A percentile compares a stretch with the other conserved stretches of the same genome.
Conservation (phyloP, 2,113 vertebrate genomes). For the Gyps fulvus region DNA sequence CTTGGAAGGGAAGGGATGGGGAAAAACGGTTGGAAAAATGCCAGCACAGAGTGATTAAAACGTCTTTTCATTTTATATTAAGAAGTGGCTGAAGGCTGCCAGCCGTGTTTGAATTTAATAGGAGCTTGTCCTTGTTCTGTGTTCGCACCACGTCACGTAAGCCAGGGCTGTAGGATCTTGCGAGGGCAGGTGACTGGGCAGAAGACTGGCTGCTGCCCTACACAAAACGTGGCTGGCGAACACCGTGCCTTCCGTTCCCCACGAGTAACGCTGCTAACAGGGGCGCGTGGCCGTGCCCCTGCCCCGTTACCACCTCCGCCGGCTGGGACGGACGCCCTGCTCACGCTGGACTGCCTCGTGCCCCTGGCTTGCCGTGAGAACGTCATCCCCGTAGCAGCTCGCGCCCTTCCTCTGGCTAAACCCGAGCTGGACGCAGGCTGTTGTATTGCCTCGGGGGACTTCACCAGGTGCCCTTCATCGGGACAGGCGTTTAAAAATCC, state of each 20-base stretch:
- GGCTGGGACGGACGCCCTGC: not conserved
- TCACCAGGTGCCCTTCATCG: not conserved
- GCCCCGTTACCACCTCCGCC: rapidly evolving
- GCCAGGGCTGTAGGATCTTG: rapidly evolving
- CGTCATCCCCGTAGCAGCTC: rapidly evolving
- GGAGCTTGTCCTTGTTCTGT: not conserved
- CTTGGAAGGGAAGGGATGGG: not conserved
- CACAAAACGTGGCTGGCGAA: rapidly evolving
- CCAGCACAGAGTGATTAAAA: not conserved
- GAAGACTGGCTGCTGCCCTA: rapidly evolving
- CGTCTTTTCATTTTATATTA: not conserved
- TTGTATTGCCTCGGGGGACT: rapidly evolving
- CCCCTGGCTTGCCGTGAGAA: rapidly evolving
- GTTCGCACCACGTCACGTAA: rapidly evolving
- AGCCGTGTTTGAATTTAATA: not conserved
- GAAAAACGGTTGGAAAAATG: not conserved
- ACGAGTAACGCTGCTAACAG: rapidly evolving
- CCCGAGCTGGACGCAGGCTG: not conserved
- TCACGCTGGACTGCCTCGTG: rapidly evolving
- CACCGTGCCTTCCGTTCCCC: not conserved
- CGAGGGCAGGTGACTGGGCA: not conserved
- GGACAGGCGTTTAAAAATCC: not conserved
- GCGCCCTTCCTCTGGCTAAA: not conserved
- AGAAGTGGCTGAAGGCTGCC: not conserved
- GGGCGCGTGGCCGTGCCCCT: rapidly evolving